These are phyloP conservation scores for Drosophila prostipennis DNA, from an alignment of 2,888 invertebrate genomes.

Conservation along the genomic window DNA sequence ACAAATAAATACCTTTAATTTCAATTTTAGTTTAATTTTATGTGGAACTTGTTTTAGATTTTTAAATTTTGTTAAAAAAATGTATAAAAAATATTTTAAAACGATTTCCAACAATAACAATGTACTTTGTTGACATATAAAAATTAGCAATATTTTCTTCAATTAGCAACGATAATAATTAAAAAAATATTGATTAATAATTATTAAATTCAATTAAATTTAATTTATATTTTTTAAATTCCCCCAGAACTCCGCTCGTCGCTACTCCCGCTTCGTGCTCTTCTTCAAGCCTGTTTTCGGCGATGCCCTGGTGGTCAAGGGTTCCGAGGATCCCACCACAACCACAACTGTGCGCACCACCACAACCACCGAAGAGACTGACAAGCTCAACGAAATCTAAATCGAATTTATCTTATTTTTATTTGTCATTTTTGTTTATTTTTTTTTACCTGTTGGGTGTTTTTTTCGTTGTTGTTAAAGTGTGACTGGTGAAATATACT, in stretches of 20 bases:
- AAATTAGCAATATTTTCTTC: no score
- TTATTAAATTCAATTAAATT: no score
- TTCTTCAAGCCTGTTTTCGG: slow-evolving; percentile 91
- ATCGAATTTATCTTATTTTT: slow-evolving; percentile 20
- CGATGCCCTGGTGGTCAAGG: slow-evolving; percentile 90
- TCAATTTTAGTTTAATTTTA: no score
- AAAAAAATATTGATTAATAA: no score
- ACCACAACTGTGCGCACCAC: slow-evolving; percentile 57
- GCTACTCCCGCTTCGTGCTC: slow-evolving; percentile 89
- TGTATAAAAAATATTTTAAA: no score
- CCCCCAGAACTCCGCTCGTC: slow-evolving; percentile 90
- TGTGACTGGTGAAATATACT: slow-evolving; percentile 19
- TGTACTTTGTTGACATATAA: no score
- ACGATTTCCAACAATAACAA: no score
- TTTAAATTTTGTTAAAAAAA: no score
- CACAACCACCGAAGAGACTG: slow-evolving; percentile 34
- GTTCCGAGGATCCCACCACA: slow-evolving; percentile 85
- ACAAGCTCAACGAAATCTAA: slow-evolving; percentile 58
- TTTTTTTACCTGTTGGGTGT: neutral
- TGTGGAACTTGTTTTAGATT: no score
- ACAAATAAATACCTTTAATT: no score
- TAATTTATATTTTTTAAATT: neutral
- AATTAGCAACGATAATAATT: no score
- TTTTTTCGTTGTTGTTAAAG: slow-evolving; percentile 6
- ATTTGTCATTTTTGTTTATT: neutral